These are phyloP conservation scores for Anthrax anthrax DNA, from an alignment of 2,888 invertebrate genomes.

Conservation along the genomic window DNA sequence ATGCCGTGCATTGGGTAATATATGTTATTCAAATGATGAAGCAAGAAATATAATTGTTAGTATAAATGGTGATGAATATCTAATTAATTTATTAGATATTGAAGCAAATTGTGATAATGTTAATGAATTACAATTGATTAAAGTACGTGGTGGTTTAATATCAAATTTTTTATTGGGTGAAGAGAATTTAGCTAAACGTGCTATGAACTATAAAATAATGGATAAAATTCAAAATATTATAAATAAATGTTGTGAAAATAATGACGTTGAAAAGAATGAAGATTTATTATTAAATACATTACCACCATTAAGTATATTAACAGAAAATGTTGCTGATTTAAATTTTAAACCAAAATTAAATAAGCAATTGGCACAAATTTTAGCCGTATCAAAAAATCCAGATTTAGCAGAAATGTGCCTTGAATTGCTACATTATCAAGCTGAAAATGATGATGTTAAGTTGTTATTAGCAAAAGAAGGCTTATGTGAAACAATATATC, in stretches of 20 bases:
- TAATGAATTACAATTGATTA: slow-evolving; percentile 40
- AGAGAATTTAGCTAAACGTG: slow-evolving; percentile 46
- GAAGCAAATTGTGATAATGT: slow-evolving; percentile 24
- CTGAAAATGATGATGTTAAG: slow-evolving; percentile 67
- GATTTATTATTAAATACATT: slow-evolving; percentile 41
- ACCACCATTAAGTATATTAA: slow-evolving; percentile 45
- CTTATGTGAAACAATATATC: slow-evolving; percentile 59
- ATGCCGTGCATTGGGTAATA: slow-evolving; percentile 73
- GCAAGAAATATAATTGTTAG: slow-evolving; percentile 40
- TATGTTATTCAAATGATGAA: slow-evolving; percentile 75
- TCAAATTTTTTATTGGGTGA: slow-evolving; percentile 68
- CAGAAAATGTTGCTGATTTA: slow-evolving; percentile 46
- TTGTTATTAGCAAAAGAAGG: slow-evolving; percentile 58
- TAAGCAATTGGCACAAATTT: slow-evolving; percentile 44
- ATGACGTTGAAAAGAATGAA: slow-evolving; percentile 39
- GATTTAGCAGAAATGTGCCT: slow-evolving; percentile 64
- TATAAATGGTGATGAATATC: slow-evolving; percentile 38
- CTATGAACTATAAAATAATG: slow-evolving; percentile 41
- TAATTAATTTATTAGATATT: slow-evolving; percentile 34
- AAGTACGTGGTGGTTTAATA: slow-evolving; percentile 58
- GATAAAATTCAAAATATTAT: slow-evolving; percentile 40
- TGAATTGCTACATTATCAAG: slow-evolving; percentile 60
- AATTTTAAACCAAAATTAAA: slow-evolving; percentile 42
- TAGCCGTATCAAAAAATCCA: slow-evolving; percentile 45
- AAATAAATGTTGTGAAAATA: slow-evolving; percentile 32